Evolutionary conservation across 2,113 vertebrate genomes (phyloP).

Genomic region (Daboia siamensis): DNA sequence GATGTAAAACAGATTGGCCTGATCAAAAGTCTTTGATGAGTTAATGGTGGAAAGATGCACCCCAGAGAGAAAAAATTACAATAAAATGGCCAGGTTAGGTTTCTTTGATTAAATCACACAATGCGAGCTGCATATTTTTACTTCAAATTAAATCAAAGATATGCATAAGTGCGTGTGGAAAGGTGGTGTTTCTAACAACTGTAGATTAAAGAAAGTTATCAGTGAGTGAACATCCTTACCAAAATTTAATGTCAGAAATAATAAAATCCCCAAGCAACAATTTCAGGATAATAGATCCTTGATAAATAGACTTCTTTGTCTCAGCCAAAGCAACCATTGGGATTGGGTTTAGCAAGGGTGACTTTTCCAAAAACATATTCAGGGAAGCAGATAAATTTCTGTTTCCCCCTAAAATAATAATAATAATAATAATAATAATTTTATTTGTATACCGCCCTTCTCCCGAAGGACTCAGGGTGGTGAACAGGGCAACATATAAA

Average conservation of each 20-base stretch:
- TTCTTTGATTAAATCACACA: background rate
- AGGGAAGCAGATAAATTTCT: background rate
- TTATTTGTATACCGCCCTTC: no score
- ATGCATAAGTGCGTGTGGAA: background rate
- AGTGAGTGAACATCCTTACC: background rate
- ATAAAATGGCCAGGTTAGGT: background rate
- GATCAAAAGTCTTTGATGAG: background rate
- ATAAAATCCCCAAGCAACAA: background rate
- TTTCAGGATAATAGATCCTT: background rate
- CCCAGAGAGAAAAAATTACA: background rate
- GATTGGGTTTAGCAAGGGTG: background rate
- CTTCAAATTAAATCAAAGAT: background rate
- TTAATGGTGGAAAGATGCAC: background rate
- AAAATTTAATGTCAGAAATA: background rate
- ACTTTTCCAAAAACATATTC: background rate
- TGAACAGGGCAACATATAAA: no score
- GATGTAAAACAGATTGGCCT: background rate
- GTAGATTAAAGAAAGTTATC: background rate
- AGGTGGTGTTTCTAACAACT: background rate
- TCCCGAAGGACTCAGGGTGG: no score
- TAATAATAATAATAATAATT: no score
- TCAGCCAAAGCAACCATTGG: background rate
- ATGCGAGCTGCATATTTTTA: background rate
- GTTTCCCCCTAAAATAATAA: background rate
- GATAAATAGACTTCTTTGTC: background rate